Evolutionary conservation across 1,140 invertebrate genomes (phyloP), one percentile per base, ranked within the genome.

Genomic region (Megalopta genalis): DNA sequence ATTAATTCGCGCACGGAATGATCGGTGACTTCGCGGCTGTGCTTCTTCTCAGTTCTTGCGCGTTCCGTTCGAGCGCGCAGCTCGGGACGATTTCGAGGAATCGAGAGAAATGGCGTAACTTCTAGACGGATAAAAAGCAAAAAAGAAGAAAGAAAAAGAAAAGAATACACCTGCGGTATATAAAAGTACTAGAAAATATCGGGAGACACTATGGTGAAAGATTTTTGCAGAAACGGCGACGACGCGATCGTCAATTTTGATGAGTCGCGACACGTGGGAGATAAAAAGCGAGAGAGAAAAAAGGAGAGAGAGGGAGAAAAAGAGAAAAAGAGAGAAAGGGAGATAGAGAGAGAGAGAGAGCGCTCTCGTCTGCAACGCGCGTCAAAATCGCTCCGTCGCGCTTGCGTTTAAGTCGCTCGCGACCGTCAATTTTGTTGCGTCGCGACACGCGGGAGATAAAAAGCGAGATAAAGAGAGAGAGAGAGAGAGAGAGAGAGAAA

Each of bases 201-300:
- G 8, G 49, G 37, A 65, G 21, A 52, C 23, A 57, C 27, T 54
- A n/a, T 2, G 25, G 27, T 68, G 68, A 46, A 49, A 16, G 49
- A 64, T 42, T n/a, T 77, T 76, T 66, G 23, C 21, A 18, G 32
- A 8, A 64, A 23, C 72, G 76, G 60, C n/a, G n/a, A n/a, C 72
- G 72, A 78, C 76, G 71, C 76, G 76, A 72, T 71, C 46, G 32
- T 64, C 23, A 37, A 72, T 78, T 72, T 64, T 27, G 27, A n/a
- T n/a, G n/a, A n/a, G n/a, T 21, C 5, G 12, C 62, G 60, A 64
- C 39, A 32, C 7, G 10, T n/a, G n/a, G n/a, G n/a, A n/a, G n/a
- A n/a, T n/a, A n/a, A n/a, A n/a, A n/a, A n/a, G n/a, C n/a, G n/a
- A n/a, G n/a, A 32, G 9, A 16, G 39, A 18, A 27, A 60, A 71